Conservation (phyloP, 2,797 vertebrate genomes). For the Tolypeutes matacus region DNA sequence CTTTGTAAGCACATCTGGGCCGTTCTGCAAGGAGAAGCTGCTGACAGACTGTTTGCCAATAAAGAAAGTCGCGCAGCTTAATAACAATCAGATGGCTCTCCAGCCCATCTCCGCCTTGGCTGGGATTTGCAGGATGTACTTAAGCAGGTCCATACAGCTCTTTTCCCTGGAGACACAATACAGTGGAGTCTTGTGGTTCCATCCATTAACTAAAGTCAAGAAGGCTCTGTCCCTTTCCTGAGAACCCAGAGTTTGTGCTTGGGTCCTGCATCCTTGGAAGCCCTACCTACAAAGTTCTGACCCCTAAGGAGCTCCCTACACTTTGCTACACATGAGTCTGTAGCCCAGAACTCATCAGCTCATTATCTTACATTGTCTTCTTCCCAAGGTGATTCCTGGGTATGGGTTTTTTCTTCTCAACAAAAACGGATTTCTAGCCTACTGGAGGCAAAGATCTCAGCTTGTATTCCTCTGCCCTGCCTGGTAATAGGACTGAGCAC, state of each 20-base stretch:
- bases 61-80: conserved; percentile 89
- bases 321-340: not conserved
- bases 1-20: conserved; percentile 90
- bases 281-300: not conserved
- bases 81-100: conserved; percentile 89
- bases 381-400: not conserved
- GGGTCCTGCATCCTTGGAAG: not conserved
- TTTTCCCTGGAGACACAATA: not conserved
- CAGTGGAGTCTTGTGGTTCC: not conserved
- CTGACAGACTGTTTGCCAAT: conserved; percentile 90
- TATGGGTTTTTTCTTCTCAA: not conserved
- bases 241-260: not conserved
- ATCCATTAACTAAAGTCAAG: not conserved
- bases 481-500: not conserved
- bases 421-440: not conserved
- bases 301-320: not conserved
- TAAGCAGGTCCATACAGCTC: not conserved
- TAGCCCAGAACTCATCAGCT: not conserved
- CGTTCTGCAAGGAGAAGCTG: conserved; percentile 88
- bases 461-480: not conserved
- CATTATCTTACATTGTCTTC: not conserved
- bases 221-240: not conserved
- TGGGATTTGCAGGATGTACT: conserved; percentile 78
- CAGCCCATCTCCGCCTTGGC: conserved; percentile 84
- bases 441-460: not conserved